These are phyloP conservation scores for Drosophila rellima DNA, from an alignment of 2,888 invertebrate genomes.

Conservation along the genomic window DNA sequence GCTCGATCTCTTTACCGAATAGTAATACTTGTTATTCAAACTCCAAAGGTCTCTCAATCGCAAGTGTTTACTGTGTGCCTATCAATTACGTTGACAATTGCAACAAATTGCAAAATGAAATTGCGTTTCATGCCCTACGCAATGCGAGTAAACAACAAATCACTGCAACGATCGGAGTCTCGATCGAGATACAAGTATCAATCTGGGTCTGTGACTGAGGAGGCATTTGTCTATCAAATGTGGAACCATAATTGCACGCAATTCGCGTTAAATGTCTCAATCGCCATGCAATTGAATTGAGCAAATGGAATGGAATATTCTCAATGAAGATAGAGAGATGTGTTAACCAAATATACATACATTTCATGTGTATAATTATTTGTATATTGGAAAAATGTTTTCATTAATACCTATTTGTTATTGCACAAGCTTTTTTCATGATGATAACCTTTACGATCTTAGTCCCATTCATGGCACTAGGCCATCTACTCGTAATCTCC, in stretches of 20 bases:
- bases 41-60: constrained; percentile 32
- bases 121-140: constrained; percentile 57
- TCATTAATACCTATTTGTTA: constrained; percentile 10
- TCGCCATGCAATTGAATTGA: constrained; percentile 46
- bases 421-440: constrained; percentile 36
- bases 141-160: constrained; percentile 60
- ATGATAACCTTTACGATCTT: constrained; percentile 58
- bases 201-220: not conserved
- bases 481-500: constrained; percentile 10
- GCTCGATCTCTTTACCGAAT: not conserved
- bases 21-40: constrained; percentile 7
- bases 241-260: constrained; percentile 61
- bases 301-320: constrained; percentile 29
- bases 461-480: constrained; percentile 22
- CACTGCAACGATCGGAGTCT: constrained; percentile 46
- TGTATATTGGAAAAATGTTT: constrained; percentile 10
- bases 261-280: constrained; percentile 65
- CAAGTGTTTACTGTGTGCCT: constrained; percentile 11
- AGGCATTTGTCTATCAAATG: constrained; percentile 50
- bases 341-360: constrained; percentile 2
- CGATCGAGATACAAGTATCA: constrained; percentile 1
- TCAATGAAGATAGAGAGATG: constrained; percentile 35
- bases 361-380: not conserved
- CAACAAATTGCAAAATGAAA: constrained; percentile 52
- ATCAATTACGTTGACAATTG: constrained; percentile 61